Conservation (phyloP, 2,888 invertebrate species). For the Aphidoletes aphidimyza region DNA sequence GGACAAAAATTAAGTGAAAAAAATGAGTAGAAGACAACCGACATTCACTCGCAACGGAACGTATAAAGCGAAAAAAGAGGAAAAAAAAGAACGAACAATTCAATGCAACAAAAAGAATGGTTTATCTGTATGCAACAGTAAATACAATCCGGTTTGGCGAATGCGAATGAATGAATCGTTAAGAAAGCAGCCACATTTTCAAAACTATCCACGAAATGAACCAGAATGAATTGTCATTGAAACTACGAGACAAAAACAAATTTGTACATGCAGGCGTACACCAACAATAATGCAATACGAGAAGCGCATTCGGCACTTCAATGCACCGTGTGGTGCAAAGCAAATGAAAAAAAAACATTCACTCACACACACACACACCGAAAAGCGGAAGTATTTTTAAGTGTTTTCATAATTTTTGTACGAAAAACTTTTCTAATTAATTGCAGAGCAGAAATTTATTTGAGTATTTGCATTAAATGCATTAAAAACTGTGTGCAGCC, state of each 20-base stretch:
- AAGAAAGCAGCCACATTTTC: background rate
- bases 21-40: conserved; percentile 13
- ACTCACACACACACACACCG: background rate
- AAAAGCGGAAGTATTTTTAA: conserved; percentile 44
- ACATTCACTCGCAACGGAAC: background rate
- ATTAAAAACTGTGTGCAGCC: conserved; percentile 23
- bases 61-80: background rate
- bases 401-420: conserved; percentile 52
- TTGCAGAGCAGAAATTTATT: conserved; percentile 25
- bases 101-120: background rate
- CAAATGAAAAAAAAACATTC: background rate
- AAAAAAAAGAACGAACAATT: background rate
- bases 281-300: background rate
- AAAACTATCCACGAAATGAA: conserved; percentile 37
- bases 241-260: conserved; percentile 21
- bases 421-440: conserved; percentile 53
- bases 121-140: background rate
- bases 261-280: too few species aligned
- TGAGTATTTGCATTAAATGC: conserved; percentile 48
- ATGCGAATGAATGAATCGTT: background rate
- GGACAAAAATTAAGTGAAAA: conserved; percentile 30
- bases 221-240: conserved; percentile 52
- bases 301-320: background rate
- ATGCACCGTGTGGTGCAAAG: background rate
- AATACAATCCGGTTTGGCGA: background rate